Evolutionary conservation across 2,113 vertebrate genomes (phyloP), one percentile per base, ranked within the genome.

Genomic region (Varanus salvator): DNA sequence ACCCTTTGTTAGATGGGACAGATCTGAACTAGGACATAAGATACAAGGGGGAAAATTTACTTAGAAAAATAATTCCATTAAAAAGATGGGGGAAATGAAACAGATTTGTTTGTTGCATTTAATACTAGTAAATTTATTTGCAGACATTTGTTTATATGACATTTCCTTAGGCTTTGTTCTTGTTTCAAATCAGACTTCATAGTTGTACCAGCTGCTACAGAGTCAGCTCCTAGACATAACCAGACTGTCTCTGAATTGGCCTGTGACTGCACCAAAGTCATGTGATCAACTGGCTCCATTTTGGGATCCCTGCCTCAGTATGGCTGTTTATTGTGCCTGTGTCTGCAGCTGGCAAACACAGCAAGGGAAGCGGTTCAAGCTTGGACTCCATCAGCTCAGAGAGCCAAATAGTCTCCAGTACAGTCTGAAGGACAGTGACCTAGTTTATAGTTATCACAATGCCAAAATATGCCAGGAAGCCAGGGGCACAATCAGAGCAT

Each of bases 51-150:
- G 69, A 89, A 80, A 74, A 85, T 12, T 90, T 71, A 91, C 90
- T 91, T 88, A 92, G 75, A 57, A 84, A 93, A 90, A 89, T 92
- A 94, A 92, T 92, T 69, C 72, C 15, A 90, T 95, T 90, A 84
- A 68, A 93, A 91, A 87, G 57, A 92, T 80, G 19, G 77, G 34
- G 80, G 93, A 92, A 80, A 31, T 91, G 60, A 71, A 90, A 57
- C 34, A 92, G 85, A 94, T 92, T 90, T 83, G 87, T 87, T 88
- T 29, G 85, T 38, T 86, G 81, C 88, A n/a, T 60, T 86, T 48
- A 87, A 92, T 85, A 93, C 85, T 86, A 84, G 91, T 77, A 91
- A 89, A 77, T 78, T 71, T 84, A 84, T 84, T 89, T 89, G 91
- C 54, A 74, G 54, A 48, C 34, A 90, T 85, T 88, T 92, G 82